phyloP scores from a whole-genome alignment of 2,113 vertebrate species.

The Leiothrix lutea region DNA sequence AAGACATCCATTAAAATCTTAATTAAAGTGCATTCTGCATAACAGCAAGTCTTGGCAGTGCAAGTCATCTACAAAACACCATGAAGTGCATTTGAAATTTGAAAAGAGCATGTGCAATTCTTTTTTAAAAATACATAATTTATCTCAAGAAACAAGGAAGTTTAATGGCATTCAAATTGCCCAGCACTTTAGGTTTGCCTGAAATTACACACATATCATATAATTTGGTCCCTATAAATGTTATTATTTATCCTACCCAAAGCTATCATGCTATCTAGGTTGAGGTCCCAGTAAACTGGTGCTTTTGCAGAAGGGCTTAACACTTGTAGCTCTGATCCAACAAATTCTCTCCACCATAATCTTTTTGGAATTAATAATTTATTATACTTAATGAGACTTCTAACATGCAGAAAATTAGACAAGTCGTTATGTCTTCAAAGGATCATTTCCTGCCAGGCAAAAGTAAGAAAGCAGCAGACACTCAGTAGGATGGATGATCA shows the following conservation, averaged over 20 bases:
- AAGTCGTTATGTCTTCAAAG: background rate
- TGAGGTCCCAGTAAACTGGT: background rate
- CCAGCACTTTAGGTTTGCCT: background rate
- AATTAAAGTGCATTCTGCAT: conserved; percentile 48
- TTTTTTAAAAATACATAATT: background rate
- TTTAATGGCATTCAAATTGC: background rate
- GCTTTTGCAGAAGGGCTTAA: background rate
- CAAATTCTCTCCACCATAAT: background rate
- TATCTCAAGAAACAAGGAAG: background rate
- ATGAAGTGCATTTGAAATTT: conserved; percentile 14
- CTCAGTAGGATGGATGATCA: background rate
- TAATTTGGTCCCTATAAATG: background rate
- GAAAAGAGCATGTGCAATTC: background rate
- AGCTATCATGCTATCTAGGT: background rate
- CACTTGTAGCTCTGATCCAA: background rate
- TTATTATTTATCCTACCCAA: background rate
- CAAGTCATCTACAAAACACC: conserved; percentile 5
- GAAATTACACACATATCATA: background rate
- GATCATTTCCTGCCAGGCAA: background rate
- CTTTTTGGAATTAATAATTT: conserved; percentile 28
- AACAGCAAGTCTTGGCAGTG: conserved; percentile 19
- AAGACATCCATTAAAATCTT: conserved; percentile 51
- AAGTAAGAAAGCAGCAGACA: background rate
- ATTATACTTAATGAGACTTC: conserved; percentile 37
- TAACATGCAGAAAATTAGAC: conserved; percentile 36